Evolutionary conservation across 2,797 vertebrate species (phyloP).

Genomic region (Helostoma temminkii): DNA sequence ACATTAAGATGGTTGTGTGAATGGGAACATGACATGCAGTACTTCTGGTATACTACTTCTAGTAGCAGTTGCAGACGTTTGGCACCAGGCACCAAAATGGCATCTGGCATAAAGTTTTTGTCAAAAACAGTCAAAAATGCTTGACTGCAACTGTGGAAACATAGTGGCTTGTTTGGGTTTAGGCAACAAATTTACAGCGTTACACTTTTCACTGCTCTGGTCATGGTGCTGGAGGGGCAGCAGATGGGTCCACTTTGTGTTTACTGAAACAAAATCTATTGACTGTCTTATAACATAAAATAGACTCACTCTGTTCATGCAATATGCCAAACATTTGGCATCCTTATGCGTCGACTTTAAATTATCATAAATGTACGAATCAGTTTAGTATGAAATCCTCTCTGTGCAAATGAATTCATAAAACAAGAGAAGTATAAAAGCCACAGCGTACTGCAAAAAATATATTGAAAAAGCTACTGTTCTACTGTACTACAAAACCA

Average conservation of each 20-base stretch:
- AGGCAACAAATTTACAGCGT: constrained; percentile 31
- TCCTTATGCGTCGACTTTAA: constrained; percentile 1
- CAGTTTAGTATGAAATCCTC: neutral
- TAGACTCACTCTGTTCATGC: constrained; percentile 17
- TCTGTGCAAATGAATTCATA: neutral
- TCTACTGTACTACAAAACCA: neutral
- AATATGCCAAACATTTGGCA: constrained; percentile 25
- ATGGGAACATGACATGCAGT: too few relatives aligned
- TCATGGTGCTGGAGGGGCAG: constrained; percentile 12
- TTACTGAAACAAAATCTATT: constrained; percentile 30
- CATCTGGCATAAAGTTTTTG: too few relatives aligned
- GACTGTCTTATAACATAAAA: constrained; percentile 12
- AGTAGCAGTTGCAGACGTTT: too few relatives aligned
- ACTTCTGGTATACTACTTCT: too few relatives aligned
- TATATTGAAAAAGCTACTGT: too few relatives aligned
- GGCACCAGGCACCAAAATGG: too few relatives aligned
- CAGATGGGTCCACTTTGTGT: constrained; percentile 46
- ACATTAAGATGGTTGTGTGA: too few relatives aligned
- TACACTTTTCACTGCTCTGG: neutral
- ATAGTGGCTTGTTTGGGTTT: too few relatives aligned
- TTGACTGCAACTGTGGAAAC: too few relatives aligned
- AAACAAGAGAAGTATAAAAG: neutral
- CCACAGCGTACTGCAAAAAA: neutral
- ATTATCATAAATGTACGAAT: constrained; percentile 7
- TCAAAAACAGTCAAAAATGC: too few relatives aligned